A percentile compares a stretch with the other conserved stretches of the same genome.
Conservation (phyloP, 2,113 vertebrate genomes). For the Hypomesus transpacificus region DNA sequence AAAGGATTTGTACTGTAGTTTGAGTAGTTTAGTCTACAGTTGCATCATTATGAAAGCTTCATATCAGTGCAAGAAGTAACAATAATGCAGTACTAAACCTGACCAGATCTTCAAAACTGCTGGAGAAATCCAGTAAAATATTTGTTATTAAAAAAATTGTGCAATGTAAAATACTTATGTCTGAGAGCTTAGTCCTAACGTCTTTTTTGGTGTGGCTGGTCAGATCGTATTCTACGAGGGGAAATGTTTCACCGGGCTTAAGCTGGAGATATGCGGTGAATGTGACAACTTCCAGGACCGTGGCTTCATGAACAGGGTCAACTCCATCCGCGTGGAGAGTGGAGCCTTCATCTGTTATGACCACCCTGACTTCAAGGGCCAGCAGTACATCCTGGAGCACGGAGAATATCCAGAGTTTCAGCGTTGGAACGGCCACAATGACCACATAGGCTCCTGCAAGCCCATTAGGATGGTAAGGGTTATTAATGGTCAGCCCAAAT, state of each 20-base stretch:
- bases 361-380: conserved; percentile 76
- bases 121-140: neutral
- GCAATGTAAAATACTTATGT: neutral
- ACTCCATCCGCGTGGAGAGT: conserved; percentile 77
- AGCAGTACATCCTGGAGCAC: conserved; percentile 78
- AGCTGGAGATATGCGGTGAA: conserved; percentile 75
- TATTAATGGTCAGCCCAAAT: neutral
- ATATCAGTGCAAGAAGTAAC: too few relatives aligned
- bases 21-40: neutral
- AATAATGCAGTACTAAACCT: too few relatives aligned
- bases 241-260: conserved; percentile 75
- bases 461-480: conserved; percentile 75
- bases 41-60: neutral
- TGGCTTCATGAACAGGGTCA: conserved; percentile 77
- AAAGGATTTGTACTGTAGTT: neutral
- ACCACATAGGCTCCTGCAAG: conserved; percentile 81
- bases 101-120: too few relatives aligned
- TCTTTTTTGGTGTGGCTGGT: neutral
- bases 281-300: conserved; percentile 80
- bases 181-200: neutral
- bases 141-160: neutral
- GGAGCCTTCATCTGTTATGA: conserved; percentile 80
- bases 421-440: conserved; percentile 75
- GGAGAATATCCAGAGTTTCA: conserved; percentile 77
- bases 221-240: conserved; percentile 80